Base-by-base conservation (phyloP, 2,797 vertebrate genomes). In the Lepilemur septentrionalis region DNA sequence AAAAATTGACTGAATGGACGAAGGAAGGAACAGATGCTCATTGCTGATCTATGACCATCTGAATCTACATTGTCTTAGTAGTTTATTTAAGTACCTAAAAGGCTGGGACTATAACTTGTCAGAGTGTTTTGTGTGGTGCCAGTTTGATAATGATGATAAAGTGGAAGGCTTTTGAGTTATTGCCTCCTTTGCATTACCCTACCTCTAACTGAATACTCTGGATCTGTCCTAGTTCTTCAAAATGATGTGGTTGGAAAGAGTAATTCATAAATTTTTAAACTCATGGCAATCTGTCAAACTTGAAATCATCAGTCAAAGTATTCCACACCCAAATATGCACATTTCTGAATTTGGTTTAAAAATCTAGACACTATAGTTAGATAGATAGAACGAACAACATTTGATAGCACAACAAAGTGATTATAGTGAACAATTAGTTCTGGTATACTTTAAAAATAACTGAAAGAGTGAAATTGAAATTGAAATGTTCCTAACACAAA, bases 111-210 rank as follows among this genome's bases (percentile, higher is more conserved):
- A 25, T 5, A 25, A 55, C 48, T 46, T 61, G 15, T 65, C 91
- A 65, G 18, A 76, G 23, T 48, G 55, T 75, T 96, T 85, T 48
- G 18, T 80, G 46, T 22, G 48, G 25, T 78, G 69, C 41, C 75
- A 84, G 22, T 35, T 72, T 93, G 59, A 94, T 92, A 93, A 94
- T 84, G 72, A 95, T 73, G 86, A 89, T n/a, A 50, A 93, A 88
- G 50, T 14, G 5, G 38, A 85, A 87, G 65, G 11, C 14, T 93
- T 5, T 43, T 78, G 82, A 89, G 61, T 85, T 50, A 82, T 0
- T 35, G 55, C 46, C 30, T 46, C 65, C 50, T 69, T 23, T 80
- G 57, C 32, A 83, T 90, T 83, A 82, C 59, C 30, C 32, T 72
- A 55, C 63, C 46, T 79, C 46, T 72, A 61, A 69, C 35, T 35